Base-by-base conservation (phyloP, 2,797 vertebrate species). In the Hoplostethus atlanticus region DNA sequence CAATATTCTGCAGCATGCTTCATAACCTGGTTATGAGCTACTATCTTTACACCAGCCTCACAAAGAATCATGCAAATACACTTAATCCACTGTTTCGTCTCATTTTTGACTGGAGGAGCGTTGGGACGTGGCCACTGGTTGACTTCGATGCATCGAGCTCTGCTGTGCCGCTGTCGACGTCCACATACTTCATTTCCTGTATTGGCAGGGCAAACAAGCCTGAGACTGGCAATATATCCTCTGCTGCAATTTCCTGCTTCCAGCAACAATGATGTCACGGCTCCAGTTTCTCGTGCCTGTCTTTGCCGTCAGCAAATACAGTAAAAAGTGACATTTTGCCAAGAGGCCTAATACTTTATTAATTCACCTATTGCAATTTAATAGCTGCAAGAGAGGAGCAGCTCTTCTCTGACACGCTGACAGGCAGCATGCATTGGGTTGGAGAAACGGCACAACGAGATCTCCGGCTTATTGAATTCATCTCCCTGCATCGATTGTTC, bases 391-490 rank as follows among this genome's bases (percentile, higher is more conserved):
- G 51, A 72, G 53, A 44, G 53, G 59, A 42, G 80, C 63, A 6
- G 50, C 63, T 54, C 16, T 21, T 83, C 77, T 56, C 59, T 65
- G 6, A 74, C 15, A 48, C 44, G 48, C 42, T 63, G 74, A 68
- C 63, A 82, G 74, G 47, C 71, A 47, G 68, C 34, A 15, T 52
- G 40, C 75, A 77, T 64, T 28, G 38, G 31, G 54, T 48, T 16
- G 52, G 58, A 65, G 53, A 60, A 34, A 40, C 63, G 36, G 66
- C 64, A 34, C 17, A 42, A 68, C 17, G 38, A 72, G 54, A 58
- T 73, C 64, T 67, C 68, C 7, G 46, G 50, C 80, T 80, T 70
- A 87, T 79, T 78, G 81, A 84, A 75, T 71, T 28, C n/a, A 61
- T 69, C 72, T 72, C 53, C 16, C 8, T 5, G 54, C 47, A 80